Conservation (phyloP, 2,888 invertebrate species). For the Drosophila meridiana region DNA sequence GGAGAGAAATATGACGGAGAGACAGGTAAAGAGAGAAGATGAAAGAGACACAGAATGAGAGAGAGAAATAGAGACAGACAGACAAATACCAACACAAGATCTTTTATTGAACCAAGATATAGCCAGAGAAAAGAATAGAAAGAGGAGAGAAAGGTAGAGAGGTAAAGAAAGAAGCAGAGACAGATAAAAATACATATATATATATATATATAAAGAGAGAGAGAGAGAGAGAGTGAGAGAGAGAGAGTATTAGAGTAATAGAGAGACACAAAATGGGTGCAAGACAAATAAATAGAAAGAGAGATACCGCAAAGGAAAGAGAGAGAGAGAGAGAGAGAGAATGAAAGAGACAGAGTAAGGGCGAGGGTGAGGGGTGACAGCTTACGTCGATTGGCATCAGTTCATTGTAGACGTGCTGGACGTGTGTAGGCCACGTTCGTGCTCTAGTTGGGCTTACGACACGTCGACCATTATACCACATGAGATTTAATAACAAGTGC, state of each 20-base stretch:
- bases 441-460: conserved; percentile 35
- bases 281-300: not conserved
- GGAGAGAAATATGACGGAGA: not conserved
- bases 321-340: not conserved
- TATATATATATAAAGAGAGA: not conserved
- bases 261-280: not conserved
- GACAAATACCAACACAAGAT: too few relatives aligned
- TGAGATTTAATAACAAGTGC: conserved; percentile 65
- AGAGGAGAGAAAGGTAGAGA: not conserved
- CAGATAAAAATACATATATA: not conserved
- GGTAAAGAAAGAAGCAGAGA: not conserved
- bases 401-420: conserved; percentile 19
- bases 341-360: too few relatives aligned
- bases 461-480: conserved; percentile 53
- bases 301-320: not conserved
- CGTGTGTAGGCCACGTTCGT: conserved; percentile 48
- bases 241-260: too few relatives aligned
- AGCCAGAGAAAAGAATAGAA: not conserved
- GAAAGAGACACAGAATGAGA: not conserved
- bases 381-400: conserved; percentile 25
- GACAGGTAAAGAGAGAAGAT: not conserved
- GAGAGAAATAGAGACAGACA: not conserved
- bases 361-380: not conserved
- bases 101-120: too few relatives aligned
- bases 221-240: not conserved